Evolutionary conservation across 2,113 vertebrate genomes (phyloP).

Genomic region (Gyps fulvus): DNA sequence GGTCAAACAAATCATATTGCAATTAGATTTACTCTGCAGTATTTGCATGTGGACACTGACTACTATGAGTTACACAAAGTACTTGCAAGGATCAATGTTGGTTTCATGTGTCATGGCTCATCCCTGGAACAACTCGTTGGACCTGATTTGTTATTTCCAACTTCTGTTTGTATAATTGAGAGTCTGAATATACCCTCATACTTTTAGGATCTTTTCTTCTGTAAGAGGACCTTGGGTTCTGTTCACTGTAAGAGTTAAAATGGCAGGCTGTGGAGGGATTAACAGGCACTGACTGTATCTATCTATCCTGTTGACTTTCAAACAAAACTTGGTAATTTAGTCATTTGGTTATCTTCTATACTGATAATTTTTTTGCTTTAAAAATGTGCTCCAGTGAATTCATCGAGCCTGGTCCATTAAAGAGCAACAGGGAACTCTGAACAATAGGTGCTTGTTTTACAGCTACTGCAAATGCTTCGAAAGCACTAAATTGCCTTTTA

Average conservation of each 20-base stretch:
- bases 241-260: neutral
- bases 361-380: neutral
- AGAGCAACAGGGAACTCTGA: constrained; percentile 29
- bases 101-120: neutral
- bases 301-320: neutral
- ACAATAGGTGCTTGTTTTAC: constrained; percentile 63
- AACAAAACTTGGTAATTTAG: neutral
- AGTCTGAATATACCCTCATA: neutral
- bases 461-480: constrained; percentile 52
- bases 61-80: neutral
- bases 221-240: neutral
- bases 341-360: neutral
- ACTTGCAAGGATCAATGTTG: neutral
- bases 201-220: neutral
- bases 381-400: neutral
- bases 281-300: neutral
- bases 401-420: constrained; percentile 9
- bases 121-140: neutral
- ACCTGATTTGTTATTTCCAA: neutral
- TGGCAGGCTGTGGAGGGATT: neutral
- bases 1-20: neutral
- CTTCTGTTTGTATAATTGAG: neutral
- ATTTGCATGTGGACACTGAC: neutral
- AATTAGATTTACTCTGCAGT: neutral
- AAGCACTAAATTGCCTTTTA: constrained; percentile 66